phyloP scores from a whole-genome alignment of 2,888 invertebrate genomes.

The Coremacera marginata region DNA sequence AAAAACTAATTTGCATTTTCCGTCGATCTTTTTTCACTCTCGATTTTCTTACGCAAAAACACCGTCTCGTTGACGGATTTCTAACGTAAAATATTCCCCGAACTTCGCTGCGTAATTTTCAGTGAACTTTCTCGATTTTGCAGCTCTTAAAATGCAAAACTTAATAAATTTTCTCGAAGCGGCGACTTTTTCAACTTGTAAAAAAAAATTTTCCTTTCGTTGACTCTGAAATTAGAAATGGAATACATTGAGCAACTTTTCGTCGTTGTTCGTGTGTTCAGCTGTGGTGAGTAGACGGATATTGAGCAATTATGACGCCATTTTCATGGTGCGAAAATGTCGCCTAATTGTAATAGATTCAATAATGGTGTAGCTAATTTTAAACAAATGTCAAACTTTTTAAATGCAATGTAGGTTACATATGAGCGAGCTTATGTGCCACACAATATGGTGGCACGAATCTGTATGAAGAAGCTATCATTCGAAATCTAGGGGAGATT shows the following conservation, averaged over 20 bases:
- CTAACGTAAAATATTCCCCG: constrained; percentile 52
- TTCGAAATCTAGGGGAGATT: too few species aligned
- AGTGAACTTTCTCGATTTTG: constrained; percentile 54
- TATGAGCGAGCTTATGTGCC: too few species aligned
- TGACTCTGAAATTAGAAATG: constrained; percentile 45
- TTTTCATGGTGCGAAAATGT: constrained; percentile 46
- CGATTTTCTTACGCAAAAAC: constrained; percentile 48
- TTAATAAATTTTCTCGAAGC: constrained; percentile 52
- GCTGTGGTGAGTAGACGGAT: constrained; percentile 34
- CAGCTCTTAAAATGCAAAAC: constrained; percentile 47
- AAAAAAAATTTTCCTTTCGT: constrained; percentile 43
- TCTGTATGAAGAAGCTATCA: too few species aligned
- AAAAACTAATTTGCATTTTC: constrained; percentile 57
- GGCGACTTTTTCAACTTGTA: constrained; percentile 49
- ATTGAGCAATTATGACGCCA: constrained; percentile 55
- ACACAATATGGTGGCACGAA: too few species aligned
- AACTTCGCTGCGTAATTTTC: constrained; percentile 53
- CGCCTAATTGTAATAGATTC: constrained; percentile 17
- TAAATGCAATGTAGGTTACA: too few species aligned
- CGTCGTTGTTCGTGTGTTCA: constrained; percentile 37
- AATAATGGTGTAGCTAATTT: not conserved
- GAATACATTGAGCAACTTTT: constrained; percentile 44
- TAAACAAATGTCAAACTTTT: too few species aligned
- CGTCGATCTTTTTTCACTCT: constrained; percentile 49
- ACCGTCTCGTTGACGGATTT: constrained; percentile 49